These are phyloP conservation scores for Megalops cyprinoides DNA, from an alignment of 2,797 vertebrate genomes.

Conservation along the genomic window DNA sequence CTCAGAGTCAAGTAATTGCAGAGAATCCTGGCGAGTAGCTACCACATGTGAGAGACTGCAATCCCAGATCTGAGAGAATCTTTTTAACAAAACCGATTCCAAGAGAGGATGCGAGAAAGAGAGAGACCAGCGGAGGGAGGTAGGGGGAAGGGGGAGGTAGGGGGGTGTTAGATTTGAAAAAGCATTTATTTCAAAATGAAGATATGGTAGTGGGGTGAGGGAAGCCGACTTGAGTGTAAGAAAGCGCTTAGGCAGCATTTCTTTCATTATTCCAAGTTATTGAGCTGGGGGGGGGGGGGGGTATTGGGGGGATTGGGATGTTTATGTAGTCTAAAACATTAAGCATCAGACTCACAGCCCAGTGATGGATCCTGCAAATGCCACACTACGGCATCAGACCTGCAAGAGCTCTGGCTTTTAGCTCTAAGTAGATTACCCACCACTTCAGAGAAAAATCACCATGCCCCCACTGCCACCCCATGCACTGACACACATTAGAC, in stretches of 20 bases:
- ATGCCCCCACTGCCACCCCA: neutral
- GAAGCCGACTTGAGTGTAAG: neutral
- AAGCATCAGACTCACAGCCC: no score
- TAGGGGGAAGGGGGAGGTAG: no score
- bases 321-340: no score
- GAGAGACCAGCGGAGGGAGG: no score
- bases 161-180: no score
- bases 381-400: no score
- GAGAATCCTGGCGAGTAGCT: neutral
- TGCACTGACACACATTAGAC: no score
- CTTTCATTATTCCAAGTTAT: neutral
- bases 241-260: neutral
- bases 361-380: no score
- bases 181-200: no score
- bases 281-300: neutral
- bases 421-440: neutral
- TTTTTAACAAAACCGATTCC: neutral
- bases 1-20: neutral
- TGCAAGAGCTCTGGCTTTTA: no score
- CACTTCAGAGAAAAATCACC: neutral
- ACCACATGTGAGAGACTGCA: neutral
- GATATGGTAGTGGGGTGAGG: neutral
- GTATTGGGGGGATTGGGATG: neutral
- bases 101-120: no score
- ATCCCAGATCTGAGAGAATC: neutral